Conservation (phyloP, 92 coral and sea anemone genomes). For the Epizoanthus illoricatus region DNA sequence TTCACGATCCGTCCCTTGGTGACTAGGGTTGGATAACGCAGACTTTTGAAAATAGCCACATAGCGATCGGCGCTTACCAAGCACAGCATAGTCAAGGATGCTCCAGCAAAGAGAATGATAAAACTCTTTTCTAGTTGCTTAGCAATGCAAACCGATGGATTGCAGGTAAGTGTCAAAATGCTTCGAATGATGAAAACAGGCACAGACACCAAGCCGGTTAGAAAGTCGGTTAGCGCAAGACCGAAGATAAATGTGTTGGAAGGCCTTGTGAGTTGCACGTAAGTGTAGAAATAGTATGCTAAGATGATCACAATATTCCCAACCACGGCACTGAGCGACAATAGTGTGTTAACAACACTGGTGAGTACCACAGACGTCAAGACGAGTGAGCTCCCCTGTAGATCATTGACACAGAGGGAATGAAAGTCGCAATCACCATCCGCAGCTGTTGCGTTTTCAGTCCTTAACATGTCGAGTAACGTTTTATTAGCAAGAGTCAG, state of each 20-base stretch:
- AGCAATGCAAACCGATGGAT: neutral
- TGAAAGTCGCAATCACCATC: neutral
- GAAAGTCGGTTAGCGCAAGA: slow-evolving; percentile 24
- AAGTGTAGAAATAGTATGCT: slow-evolving; percentile 2
- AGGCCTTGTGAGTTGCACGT: neutral
- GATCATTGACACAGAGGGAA: neutral
- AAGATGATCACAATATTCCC: slow-evolving; percentile 10
- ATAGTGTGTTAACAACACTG: neutral
- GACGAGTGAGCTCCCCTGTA: neutral
- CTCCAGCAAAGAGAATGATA: slow-evolving; percentile 15
- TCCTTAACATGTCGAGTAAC: too few species aligned
- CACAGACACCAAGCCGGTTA: slow-evolving; percentile 6
- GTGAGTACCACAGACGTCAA: neutral
- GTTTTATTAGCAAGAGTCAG: too few species aligned
- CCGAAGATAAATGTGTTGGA: slow-evolving; percentile 11
- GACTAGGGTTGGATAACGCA: slow-evolving; percentile 13
- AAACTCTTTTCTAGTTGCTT: neutral
- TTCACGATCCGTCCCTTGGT: neutral
- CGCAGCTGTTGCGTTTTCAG: neutral
- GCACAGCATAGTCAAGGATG: slow-evolving; percentile 18
- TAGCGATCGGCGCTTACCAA: slow-evolving; percentile 26
- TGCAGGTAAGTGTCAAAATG: slow-evolving; percentile 1
- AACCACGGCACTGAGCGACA: neutral
- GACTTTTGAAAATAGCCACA: slow-evolving; percentile 18
- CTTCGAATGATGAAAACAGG: slow-evolving; percentile 18